Conservation (phyloP, 2,797 vertebrate genomes). For the Periparus ater region DNA sequence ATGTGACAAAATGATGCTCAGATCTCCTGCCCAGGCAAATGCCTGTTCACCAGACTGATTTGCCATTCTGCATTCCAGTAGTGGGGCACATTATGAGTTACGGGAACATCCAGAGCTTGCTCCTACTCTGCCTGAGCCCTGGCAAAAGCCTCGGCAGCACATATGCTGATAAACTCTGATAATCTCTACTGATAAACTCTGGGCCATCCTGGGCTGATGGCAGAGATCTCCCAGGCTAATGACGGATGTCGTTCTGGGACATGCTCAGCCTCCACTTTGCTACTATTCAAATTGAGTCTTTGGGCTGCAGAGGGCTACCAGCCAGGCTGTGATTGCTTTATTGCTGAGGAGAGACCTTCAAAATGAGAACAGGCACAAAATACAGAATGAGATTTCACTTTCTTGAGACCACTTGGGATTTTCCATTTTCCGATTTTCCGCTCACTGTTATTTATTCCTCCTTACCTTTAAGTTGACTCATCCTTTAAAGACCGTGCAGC, state of each 20-base stretch:
- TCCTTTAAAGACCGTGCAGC: not conserved
- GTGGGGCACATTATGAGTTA: accelerated
- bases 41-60: too few relatives aligned
- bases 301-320: not conserved
- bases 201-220: not conserved
- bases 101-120: not conserved
- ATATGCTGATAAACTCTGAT: not conserved
- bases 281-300: not conserved
- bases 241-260: not conserved
- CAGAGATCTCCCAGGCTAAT: not conserved
- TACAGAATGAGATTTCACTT: not conserved
- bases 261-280: not conserved
- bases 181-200: not conserved
- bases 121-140: not conserved
- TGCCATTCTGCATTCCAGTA: not conserved
- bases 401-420: not conserved
- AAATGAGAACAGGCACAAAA: not conserved
- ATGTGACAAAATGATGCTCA: not conserved
- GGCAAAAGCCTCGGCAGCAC: not conserved
- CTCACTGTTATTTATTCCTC: not conserved
- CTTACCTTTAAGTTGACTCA: not conserved
- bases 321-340: not conserved
- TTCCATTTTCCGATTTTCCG: not conserved
- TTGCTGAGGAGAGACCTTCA: not conserved
- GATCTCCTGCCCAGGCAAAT: not conserved